Evolutionary conservation across 2,113 vertebrate species (phyloP).

Genomic region (Silurus meridionalis): DNA sequence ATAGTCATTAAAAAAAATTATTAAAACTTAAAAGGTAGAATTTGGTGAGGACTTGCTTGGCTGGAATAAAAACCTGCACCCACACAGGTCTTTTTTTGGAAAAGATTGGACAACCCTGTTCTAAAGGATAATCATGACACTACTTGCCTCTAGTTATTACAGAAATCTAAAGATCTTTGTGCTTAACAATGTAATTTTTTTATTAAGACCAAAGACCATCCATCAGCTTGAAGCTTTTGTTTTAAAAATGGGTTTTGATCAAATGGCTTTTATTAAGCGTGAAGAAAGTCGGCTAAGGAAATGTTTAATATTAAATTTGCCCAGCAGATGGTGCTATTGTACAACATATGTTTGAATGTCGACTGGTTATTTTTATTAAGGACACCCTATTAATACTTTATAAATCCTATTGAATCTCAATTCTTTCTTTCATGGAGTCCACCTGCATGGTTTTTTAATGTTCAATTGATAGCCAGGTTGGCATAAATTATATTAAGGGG

Average conservation of each 20-base stretch:
- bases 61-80: no score
- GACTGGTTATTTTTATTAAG: background rate
- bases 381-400: background rate
- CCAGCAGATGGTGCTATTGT: slow-evolving; percentile 9
- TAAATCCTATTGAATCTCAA: background rate
- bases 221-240: background rate
- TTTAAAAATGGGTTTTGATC: background rate
- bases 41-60: no score
- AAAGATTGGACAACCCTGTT: no score
- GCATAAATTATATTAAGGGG: background rate
- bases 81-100: no score
- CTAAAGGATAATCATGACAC: no score
- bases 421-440: background rate
- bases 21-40: no score
- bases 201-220: no score
- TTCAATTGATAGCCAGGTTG: background rate
- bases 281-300: background rate
- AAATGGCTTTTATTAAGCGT: background rate
- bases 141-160: no score
- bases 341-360: background rate
- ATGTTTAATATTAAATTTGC: background rate
- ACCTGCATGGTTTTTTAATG: background rate
- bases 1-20: no score
- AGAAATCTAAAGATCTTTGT: no score
- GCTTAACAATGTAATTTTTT: no score